phyloP scores from a whole-genome alignment of 1,140 invertebrate species.

The Dufourea novaeangliae region DNA sequence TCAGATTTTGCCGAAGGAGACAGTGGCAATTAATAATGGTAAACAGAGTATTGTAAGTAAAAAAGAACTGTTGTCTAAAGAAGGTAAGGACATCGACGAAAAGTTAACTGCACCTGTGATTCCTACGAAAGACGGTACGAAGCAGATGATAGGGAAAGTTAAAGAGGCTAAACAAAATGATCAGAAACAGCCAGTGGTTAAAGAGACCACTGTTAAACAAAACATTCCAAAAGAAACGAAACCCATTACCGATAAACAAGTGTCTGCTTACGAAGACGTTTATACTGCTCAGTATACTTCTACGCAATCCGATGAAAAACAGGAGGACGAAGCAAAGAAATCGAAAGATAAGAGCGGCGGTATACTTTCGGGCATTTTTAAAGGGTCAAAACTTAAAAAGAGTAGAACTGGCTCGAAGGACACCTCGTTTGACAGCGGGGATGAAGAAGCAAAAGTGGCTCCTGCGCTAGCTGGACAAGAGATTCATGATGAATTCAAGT shows the following conservation, averaged over 20 bases:
- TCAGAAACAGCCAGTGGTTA: not conserved
- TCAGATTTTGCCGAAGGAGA: constrained; percentile 52
- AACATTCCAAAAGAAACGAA: constrained; percentile 24
- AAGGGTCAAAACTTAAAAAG: constrained; percentile 74
- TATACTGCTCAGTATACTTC: constrained; percentile 64
- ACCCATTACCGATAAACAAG: not conserved
- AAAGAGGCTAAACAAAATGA: not conserved
- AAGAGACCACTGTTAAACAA: not conserved
- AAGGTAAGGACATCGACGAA: constrained; percentile 75
- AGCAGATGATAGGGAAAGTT: constrained; percentile 30
- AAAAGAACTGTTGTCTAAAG: constrained; percentile 71
- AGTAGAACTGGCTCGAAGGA: constrained; percentile 73
- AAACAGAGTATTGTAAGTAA: constrained; percentile 55
- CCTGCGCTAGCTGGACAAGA: not conserved
- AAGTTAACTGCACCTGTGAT: constrained; percentile 25
- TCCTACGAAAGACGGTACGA: not conserved
- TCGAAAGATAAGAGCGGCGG: constrained; percentile 75
- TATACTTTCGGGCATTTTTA: constrained; percentile 78
- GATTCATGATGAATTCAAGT: not conserved
- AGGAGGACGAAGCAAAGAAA: constrained; percentile 73
- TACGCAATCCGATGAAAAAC: constrained; percentile 65
- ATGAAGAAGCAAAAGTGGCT: constrained; percentile 66
- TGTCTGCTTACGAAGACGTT: constrained; percentile 70
- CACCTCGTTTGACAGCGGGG: constrained; percentile 70
- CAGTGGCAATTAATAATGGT: constrained; percentile 47